Conservation (phyloP, 92 coral and sea anemone genomes). For the Diadumene lineata region DNA sequence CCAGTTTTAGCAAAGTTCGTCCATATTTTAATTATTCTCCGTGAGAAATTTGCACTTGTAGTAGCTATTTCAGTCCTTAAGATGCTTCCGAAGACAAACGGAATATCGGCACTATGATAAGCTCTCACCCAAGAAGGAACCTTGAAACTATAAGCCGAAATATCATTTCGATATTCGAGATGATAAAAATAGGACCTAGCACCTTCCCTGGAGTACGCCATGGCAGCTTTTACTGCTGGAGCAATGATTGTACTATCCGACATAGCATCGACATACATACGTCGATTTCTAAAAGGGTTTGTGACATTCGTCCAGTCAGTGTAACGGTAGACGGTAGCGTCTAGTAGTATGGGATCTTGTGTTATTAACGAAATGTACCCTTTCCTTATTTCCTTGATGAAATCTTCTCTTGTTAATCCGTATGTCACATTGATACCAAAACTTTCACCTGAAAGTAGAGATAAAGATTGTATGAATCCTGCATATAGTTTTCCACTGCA, state of each 20-base stretch:
- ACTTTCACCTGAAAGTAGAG: no score
- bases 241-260: constrained; percentile 4
- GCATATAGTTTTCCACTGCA: no score
- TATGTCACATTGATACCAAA: neutral
- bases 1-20: constrained; percentile 39
- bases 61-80: neutral
- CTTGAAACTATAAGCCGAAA: neutral
- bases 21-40: constrained; percentile 16
- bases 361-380: neutral
- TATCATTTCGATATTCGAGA: neutral
- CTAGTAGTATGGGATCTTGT: neutral
- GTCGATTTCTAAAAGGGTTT: constrained; percentile 14
- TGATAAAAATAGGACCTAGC: constrained; percentile 10
- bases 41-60: constrained; percentile 21
- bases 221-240: constrained; percentile 7
- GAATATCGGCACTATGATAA: constrained; percentile 11
- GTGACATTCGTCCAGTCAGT: constrained; percentile 20
- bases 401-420: neutral
- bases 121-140: constrained; percentile 27
- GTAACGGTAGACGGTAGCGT: constrained; percentile 19
- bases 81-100: constrained; percentile 15
- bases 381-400: neutral
- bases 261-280: constrained; percentile 22
- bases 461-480: no score
- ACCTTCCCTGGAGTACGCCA: neutral